phyloP scores from a whole-genome alignment of 2,113 vertebrate genomes.

The Gavia stellata region DNA sequence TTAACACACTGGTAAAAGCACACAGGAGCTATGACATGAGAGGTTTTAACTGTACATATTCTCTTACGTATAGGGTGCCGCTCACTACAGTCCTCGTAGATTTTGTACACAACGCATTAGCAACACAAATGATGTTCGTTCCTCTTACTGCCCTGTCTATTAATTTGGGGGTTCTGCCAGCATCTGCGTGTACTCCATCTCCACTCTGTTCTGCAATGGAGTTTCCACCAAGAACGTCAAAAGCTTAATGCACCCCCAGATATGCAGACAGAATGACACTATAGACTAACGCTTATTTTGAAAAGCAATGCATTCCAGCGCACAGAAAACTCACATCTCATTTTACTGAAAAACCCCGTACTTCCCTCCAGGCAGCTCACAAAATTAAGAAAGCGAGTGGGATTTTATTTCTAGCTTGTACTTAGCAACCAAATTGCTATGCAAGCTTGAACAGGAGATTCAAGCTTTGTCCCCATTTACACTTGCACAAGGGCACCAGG shows the following conservation, averaged over 20 bases:
- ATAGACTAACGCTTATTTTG: background rate
- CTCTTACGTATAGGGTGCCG: too few species aligned
- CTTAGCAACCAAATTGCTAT: background rate
- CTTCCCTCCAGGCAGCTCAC: background rate
- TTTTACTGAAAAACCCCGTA: background rate
- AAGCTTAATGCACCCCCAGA: background rate
- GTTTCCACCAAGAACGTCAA: background rate
- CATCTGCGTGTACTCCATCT: background rate
- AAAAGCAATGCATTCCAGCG: background rate
- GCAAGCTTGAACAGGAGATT: background rate
- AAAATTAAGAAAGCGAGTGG: background rate
- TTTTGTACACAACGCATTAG: background rate
- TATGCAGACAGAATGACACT: background rate
- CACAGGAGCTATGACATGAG: background rate
- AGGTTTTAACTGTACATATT: fast-evolving
- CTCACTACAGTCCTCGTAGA: background rate
- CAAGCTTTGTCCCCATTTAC: background rate
- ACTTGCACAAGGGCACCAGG: fast-evolving
- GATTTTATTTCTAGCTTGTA: background rate
- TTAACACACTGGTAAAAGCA: background rate
- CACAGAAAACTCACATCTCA: background rate
- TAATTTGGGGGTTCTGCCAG: background rate
- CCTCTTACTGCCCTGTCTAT: background rate
- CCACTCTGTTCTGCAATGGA: background rate
- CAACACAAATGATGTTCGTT: background rate